These are phyloP conservation scores for Artibeus jamaicensis DNA, from an alignment of 2,797 vertebrate species.

Conservation along the genomic window DNA sequence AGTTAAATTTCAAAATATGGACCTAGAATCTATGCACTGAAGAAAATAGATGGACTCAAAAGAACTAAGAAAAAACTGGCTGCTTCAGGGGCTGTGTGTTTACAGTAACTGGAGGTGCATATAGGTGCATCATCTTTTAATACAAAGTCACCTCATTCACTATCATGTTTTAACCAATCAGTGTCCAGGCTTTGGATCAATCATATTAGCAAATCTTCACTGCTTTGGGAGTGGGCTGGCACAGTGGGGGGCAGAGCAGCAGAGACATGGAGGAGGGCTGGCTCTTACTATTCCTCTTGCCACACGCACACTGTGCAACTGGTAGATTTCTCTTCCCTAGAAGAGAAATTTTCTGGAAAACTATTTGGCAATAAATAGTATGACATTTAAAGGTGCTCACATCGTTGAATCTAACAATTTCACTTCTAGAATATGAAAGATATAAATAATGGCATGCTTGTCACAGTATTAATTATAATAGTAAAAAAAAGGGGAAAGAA, in stretches of 20 bases:
- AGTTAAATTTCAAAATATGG: constrained; percentile 29
- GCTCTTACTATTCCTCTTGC: neutral
- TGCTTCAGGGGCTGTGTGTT: neutral
- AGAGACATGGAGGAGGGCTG: neutral
- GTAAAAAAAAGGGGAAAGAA: neutral
- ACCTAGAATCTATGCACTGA: neutral
- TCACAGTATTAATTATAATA: neutral
- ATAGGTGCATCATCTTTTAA: neutral
- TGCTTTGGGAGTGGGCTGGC: neutral
- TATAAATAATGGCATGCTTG: neutral
- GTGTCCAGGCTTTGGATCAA: neutral
- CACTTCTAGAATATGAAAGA: neutral
- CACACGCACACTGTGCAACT: neutral
- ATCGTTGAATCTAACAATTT: neutral
- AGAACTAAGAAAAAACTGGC: neutral
- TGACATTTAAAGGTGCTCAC: neutral
- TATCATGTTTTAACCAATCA: neutral
- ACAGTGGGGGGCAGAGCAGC: neutral
- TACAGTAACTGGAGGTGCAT: neutral
- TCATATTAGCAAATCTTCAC: neutral
- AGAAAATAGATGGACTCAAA: neutral
- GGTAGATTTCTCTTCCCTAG: neutral
- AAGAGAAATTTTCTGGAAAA: neutral
- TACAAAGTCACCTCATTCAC: neutral
- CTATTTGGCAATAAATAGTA: neutral